These are phyloP conservation scores for Cabera pusaria DNA, from an alignment of 2,888 invertebrate species.

Conservation along the genomic window DNA sequence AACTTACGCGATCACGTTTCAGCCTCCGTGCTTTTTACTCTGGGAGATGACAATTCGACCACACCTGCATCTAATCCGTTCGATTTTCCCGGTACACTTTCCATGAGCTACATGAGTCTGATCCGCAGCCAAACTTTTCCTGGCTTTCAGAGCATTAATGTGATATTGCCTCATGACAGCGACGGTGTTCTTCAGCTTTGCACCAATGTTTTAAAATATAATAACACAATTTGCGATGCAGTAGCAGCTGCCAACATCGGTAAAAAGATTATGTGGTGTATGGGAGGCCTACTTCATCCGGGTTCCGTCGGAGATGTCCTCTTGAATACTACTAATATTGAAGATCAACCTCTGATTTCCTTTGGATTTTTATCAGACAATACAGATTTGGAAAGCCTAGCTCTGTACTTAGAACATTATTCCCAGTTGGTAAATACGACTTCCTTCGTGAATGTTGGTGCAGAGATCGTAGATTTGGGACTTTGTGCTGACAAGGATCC, in stretches of 20 bases:
- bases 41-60: neutral
- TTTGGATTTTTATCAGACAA: conserved; percentile 12
- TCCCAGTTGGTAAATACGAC: conserved; percentile 17
- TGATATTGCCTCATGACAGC: conserved; percentile 31
- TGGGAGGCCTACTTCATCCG: conserved; percentile 30
- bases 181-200: conserved; percentile 34
- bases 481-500: conserved; percentile 7
- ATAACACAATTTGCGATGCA: conserved; percentile 36
- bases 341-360: conserved; percentile 20
- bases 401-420: conserved; percentile 6
- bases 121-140: conserved; percentile 26
- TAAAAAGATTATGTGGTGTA: conserved; percentile 14
- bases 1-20: conserved; percentile 30
- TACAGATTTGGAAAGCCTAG: conserved; percentile 17
- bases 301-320: conserved; percentile 31
- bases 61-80: conserved; percentile 2
- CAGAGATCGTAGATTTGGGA: conserved; percentile 19
- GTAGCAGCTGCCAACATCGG: conserved; percentile 24
- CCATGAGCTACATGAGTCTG: conserved; percentile 20
- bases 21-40: neutral
- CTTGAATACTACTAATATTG: conserved; percentile 22
- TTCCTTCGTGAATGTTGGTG: conserved; percentile 17
- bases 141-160: conserved; percentile 37
- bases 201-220: conserved; percentile 36
- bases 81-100: conserved; percentile 31